Percentiles rank a stretch among this genome's conserved stretches.
These are phyloP conservation scores for Dasyurus viverrinus DNA, from an alignment of 2,113 vertebrate genomes.

Conservation along the genomic window DNA sequence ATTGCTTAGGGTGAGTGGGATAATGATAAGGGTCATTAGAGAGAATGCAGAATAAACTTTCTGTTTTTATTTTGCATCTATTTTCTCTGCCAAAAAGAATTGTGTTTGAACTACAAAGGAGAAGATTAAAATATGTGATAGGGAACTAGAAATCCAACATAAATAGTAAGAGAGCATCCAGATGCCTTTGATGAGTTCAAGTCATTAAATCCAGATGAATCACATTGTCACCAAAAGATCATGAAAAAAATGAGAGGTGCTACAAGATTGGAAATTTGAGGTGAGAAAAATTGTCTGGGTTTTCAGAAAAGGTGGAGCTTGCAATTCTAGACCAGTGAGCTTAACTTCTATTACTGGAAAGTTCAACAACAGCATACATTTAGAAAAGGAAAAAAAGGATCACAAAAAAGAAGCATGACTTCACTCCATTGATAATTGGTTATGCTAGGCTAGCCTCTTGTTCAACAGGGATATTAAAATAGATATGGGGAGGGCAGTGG, in stretches of 20 bases:
- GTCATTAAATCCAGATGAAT: background rate
- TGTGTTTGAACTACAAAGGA: background rate
- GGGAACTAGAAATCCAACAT: background rate
- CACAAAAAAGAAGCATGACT: no score
- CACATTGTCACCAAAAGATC: background rate
- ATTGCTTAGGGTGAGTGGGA: background rate
- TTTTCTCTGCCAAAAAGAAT: background rate
- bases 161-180: background rate
- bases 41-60: background rate
- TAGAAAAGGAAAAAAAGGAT: no score
- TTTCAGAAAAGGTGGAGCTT: no score
- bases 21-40: background rate
- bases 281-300: no score
- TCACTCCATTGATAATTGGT: no score
- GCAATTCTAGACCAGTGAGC: background rate
- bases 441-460: no score
- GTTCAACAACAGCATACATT: background rate
- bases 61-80: background rate
- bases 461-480: no score
- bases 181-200: background rate
- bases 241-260: background rate
- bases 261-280: background rate
- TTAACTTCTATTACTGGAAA: background rate
- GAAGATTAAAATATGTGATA: background rate
- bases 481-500: no score